Conservation (phyloP, 2,888 invertebrate genomes). For the Coelinius sp. region DNA sequence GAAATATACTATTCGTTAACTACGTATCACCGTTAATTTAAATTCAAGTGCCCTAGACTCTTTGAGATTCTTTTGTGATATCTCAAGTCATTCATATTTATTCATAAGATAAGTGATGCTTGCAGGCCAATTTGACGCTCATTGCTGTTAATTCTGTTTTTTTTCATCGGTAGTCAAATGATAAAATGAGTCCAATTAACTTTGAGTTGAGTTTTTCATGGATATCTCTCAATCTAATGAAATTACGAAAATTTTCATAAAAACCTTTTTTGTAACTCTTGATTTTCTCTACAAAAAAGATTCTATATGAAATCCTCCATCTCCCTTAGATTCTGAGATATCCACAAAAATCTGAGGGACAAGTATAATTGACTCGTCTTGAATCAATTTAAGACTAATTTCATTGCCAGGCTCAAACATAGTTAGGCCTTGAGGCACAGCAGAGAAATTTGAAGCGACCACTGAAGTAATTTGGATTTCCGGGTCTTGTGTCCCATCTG, state of each 20-base stretch:
- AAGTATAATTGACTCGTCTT: no score
- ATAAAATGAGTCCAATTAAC: no score
- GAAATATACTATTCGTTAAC: slow-evolving; percentile 15
- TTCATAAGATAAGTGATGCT: not conserved
- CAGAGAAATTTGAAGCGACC: slow-evolving; percentile 65
- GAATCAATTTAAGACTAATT: no score
- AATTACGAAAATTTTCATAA: no score
- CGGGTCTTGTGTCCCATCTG: slow-evolving; percentile 61
- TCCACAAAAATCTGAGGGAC: no score
- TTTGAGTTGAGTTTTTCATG: no score
- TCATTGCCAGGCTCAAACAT: slow-evolving; percentile 60
- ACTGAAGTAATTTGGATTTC: slow-evolving; percentile 64
- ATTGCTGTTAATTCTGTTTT: not conserved
- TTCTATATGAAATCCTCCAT: no score
- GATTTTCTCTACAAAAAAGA: no score
- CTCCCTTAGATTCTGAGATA: no score
- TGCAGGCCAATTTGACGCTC: not conserved
- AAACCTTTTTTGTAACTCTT: no score
- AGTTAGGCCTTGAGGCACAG: slow-evolving; percentile 64
- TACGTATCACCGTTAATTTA: not conserved
- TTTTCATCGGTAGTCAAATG: not conserved
- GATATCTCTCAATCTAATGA: no score
- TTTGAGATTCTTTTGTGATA: not conserved
- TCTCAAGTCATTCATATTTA: not conserved
- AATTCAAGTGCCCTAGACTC: not conserved